Evolutionary conservation across 2,888 invertebrate genomes (phyloP), one percentile per base, ranked within the genome.

Genomic region (Halictus quadricinctus): DNA sequence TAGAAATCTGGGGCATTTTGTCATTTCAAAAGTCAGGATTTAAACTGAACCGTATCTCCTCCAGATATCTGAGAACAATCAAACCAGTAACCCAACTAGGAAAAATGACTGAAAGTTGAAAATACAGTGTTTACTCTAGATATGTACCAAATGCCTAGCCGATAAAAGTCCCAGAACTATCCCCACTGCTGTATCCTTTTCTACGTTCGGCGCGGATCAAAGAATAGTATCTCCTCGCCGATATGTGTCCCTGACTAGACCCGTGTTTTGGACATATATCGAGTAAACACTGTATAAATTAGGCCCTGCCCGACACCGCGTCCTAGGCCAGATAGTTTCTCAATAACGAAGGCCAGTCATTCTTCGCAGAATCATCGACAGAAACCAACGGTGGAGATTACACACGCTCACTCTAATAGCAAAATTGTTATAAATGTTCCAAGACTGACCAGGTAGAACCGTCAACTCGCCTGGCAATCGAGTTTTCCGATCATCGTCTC

Each of bases 351-450:
- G 5, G 10, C 1, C 60, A 25, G 25, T 25, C 25, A 25, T 60
- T 60, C 60, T 13, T 25, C 5, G n/a, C 25, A 13, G 25, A 60
- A 25, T 60, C 13, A 13, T 25, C 4, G 25, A 25, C 60, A 60
- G 60, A 60, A 60, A 60, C 15, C 25, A 64, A 64, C 64, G 64
- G 64, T 29, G 64, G 64, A 64, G 64, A 64, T 64, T 64, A 64
- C 7, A 29, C 64, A 29, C 64, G 64, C 29, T 13, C 15, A n/a
- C 21, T 64, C 64, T 5, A 25, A 60, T 15, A 29, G 12, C 13
- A 25, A 25, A 60, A 60, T 60, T 10, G n/a, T 25, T 29, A 13
- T 25, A 21, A 21, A 21, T 60, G 13, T 6, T 25, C 25, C 25
- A 15, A 60, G 25, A 60, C 25, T 60, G 15, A 6, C 54, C 21